Evolutionary conservation across 2,888 invertebrate species (phyloP), one percentile per base, ranked within the genome.

Genomic region (Drosophila mimetica): DNA sequence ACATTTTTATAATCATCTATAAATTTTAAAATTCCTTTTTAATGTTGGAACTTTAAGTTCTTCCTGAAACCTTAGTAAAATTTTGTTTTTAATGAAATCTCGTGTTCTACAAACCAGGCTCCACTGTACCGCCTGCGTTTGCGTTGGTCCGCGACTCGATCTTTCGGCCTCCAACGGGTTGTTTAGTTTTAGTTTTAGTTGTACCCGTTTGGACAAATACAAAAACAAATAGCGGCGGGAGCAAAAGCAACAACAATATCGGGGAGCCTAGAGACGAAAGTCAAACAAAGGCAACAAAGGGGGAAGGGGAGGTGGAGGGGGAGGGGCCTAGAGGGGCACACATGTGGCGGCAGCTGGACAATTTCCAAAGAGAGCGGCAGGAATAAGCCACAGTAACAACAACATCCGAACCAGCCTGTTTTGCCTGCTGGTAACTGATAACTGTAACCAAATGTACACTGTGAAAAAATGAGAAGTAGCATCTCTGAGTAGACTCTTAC

Each of bases 161-260:
- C 36, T 42, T 46, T 58, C 67, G 63, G 63, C 63, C 71, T 55
- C 44, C 64, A 64, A 53, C 71, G 57, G 55, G 64, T 72, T 71
- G 72, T 73, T 73, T 73, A 73, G 73, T 73, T 77, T 73, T 60
- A 65, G 71, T 71, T 77, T 72, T 66, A 70, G 80, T 67, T 71
- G 59, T 81, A 78, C 64, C 66, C 78, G 60, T 81, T 79, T 72
- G 32, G 74, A 65, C 76, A 79, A 85, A 85, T 69, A 77, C 72
- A 74, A 72, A 72, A 50, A 71, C 46, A 50, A 65, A 65, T 39
- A 65, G 41, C 54, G 42, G 51, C 37, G 22, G 32, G 30, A 42
- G 32, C 39, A 42, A 14, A 37, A 50, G 30, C 34, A 59, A 59
- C 32, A 25, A 32, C 42, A 30, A 39, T 14, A 18, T 20, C 22